phyloP scores from a whole-genome alignment of 1,140 invertebrate species.

The Scaptomyza hsui region DNA sequence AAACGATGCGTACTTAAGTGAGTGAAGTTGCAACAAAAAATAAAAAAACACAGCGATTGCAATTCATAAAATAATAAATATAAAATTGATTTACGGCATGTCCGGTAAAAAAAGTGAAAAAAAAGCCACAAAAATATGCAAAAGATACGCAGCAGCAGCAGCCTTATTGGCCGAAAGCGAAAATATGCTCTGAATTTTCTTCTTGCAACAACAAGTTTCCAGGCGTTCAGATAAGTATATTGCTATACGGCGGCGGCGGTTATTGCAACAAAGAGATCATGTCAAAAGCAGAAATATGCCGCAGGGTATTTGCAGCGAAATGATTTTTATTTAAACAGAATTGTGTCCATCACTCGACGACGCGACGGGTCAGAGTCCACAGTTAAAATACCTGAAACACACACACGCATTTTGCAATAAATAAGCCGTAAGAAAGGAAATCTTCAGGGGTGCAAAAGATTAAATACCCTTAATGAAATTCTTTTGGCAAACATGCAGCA shows the following conservation, averaged over 20 bases:
- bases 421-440: neutral
- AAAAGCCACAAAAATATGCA: neutral
- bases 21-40: constrained; percentile 64
- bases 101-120: constrained; percentile 30
- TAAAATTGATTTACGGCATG: constrained; percentile 79
- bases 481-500: neutral
- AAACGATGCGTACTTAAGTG: constrained; percentile 75
- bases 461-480: neutral
- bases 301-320: constrained; percentile 66
- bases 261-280: constrained; percentile 50
- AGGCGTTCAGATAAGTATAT: constrained; percentile 35
- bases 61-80: constrained; percentile 82
- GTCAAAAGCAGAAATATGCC: constrained; percentile 66
- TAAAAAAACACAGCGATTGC: constrained; percentile 48
- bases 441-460: neutral
- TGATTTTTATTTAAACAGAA: constrained; percentile 75
- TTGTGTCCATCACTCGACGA: constrained; percentile 31
- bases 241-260: neutral
- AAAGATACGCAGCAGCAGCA: constrained; percentile 21
- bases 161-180: constrained; percentile 54
- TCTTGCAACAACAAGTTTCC: constrained; percentile 50
- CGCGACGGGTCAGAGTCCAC: neutral
- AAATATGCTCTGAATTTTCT: constrained; percentile 60
- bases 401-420: neutral
- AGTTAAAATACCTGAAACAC: constrained; percentile 20